A percentile compares a stretch with the other conserved stretches of the same genome.
Evolutionary conservation across 2,113 vertebrate genomes (phyloP).

Genomic region (Spilogale gracilis): DNA sequence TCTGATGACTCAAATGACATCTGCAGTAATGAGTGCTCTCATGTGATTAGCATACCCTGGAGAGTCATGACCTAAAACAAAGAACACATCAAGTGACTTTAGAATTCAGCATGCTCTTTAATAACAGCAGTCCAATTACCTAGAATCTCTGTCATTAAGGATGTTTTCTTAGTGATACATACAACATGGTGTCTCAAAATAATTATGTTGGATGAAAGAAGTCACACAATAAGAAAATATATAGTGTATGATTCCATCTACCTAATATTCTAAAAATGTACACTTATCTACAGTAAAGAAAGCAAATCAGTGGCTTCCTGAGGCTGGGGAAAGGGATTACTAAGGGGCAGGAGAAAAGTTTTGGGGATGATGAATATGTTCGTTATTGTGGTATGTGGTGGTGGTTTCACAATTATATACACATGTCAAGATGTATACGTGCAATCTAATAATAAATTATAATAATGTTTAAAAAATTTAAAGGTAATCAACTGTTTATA

Average conservation of each 20-base stretch:
- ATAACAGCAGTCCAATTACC: background rate
- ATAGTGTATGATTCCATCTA: constrained; percentile 37
- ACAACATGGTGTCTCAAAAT: background rate
- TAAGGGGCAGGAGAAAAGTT: background rate
- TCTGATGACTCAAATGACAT: constrained; percentile 59
- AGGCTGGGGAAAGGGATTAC: background rate
- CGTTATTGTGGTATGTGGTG: background rate
- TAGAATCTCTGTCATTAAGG: background rate
- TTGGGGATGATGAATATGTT: background rate
- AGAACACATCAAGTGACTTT: constrained; percentile 46
- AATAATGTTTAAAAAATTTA: background rate
- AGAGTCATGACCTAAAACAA: constrained; percentile 78
- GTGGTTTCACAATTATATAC: background rate
- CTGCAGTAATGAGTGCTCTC: constrained; percentile 48
- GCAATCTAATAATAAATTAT: background rate
- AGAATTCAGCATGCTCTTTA: constrained; percentile 36
- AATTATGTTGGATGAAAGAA: constrained; percentile 24
- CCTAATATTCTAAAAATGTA: constrained; percentile 55
- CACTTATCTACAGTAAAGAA: constrained; percentile 11
- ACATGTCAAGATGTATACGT: background rate
- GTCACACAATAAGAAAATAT: background rate
- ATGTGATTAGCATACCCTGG: constrained; percentile 57
- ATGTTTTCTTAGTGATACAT: constrained; percentile 46
- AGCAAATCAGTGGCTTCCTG: background rate
- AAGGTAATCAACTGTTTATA: constrained; percentile 22